phyloP scores from a whole-genome alignment of 2,113 vertebrate genomes.

The Piaya cayana region DNA sequence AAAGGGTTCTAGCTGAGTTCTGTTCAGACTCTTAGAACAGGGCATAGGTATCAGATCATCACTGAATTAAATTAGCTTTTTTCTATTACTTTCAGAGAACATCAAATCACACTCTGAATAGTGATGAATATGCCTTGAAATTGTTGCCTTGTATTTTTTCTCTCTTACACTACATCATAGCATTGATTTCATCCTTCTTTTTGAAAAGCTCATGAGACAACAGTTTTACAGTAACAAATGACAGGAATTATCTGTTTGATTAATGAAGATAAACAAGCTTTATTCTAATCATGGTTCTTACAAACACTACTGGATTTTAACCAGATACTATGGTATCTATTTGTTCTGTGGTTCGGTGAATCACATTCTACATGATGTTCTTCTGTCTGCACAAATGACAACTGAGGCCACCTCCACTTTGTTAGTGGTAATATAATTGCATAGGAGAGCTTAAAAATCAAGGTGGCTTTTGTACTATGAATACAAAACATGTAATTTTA shows the following conservation, averaged over 20 bases:
- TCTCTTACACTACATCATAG: fast-evolving
- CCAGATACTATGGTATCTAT: background rate
- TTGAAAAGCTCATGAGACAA: background rate
- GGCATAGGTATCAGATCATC: background rate
- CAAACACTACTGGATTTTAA: background rate
- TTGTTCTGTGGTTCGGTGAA: background rate
- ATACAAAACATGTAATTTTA: slow-evolving; percentile 31
- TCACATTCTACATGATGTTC: background rate
- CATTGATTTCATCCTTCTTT: background rate
- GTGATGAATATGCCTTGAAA: background rate
- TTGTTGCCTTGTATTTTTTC: background rate
- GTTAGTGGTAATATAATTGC: slow-evolving; percentile 11
- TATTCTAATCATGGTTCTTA: background rate
- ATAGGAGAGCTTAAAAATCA: background rate
- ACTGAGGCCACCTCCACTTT: background rate
- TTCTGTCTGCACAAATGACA: background rate
- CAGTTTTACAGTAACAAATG: background rate
- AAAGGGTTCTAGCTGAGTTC: background rate
- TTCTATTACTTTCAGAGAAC: background rate
- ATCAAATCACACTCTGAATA: background rate
- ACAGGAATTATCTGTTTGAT: background rate
- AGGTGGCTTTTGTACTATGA: slow-evolving; percentile 12
- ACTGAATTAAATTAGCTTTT: background rate
- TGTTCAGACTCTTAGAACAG: background rate
- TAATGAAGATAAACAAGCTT: background rate